Evolutionary conservation across 2,113 vertebrate genomes (phyloP).

Genomic region (Scomber scombrus): DNA sequence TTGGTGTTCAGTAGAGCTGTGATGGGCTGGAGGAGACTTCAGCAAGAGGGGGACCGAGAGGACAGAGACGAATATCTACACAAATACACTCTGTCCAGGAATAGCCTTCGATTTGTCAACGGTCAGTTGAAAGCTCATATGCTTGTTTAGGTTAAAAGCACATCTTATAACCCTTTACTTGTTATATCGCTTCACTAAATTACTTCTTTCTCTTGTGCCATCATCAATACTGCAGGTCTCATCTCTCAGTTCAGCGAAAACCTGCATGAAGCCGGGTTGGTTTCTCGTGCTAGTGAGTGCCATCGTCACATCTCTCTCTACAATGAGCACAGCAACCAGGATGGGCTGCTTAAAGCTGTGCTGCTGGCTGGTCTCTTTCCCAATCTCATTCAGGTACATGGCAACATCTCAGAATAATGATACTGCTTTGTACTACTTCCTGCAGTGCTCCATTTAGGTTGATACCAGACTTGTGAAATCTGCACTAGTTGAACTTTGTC

Average conservation of each 20-base stretch:
- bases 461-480: no score
- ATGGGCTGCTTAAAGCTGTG: conserved; percentile 94
- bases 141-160: no score
- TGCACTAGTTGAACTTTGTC: no score
- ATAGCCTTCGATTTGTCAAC: conserved; percentile 92
- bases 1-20: conserved; percentile 90
- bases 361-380: conserved; percentile 96
- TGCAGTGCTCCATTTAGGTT: not conserved
- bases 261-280: conserved; percentile 89
- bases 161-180: not conserved
- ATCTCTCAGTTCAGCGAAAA: conserved; percentile 96
- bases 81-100: conserved; percentile 85
- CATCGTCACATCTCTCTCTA: conserved; percentile 82
- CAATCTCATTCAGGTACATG: conserved; percentile 94
- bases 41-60: conserved; percentile 82
- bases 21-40: conserved; percentile 89
- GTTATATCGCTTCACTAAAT: not conserved
- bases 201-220: not conserved
- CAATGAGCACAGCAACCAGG: conserved; percentile 92
- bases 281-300: conserved; percentile 85
- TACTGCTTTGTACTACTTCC: not conserved
- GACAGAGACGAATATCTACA: conserved; percentile 88
- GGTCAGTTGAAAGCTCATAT: conserved; percentile 80
- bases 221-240: conserved; percentile 85
- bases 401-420: not conserved